phyloP scores from a whole-genome alignment of 1,140 invertebrate genomes.

The Megalonaias nervosa region DNA sequence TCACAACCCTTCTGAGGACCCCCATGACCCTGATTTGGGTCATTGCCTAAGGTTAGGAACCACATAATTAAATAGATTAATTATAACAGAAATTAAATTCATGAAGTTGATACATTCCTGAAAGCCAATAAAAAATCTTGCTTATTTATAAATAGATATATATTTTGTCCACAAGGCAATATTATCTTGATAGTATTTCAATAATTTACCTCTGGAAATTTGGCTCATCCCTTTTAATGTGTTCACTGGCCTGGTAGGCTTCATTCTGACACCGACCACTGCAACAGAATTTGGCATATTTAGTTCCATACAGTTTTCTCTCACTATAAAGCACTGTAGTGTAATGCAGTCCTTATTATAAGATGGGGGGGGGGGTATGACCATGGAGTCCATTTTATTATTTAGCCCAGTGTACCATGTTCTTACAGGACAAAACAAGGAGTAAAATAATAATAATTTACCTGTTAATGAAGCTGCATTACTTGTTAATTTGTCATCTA shows the following conservation, averaged over 20 bases:
- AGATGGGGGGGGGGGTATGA: not conserved
- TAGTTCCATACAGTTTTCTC: not conserved
- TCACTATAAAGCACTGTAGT: not conserved
- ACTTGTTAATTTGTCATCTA: no score
- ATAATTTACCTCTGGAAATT: conserved; percentile 52
- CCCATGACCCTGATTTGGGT: no score
- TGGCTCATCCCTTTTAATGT: conserved; percentile 62
- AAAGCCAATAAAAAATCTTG: no score
- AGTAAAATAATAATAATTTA: not conserved
- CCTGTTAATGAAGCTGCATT: no score
- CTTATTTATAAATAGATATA: no score
- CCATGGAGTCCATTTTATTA: conserved; percentile 3
- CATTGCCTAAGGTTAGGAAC: no score
- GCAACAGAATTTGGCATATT: conserved; percentile 18
- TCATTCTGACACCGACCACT: conserved; percentile 67
- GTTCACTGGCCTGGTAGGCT: conserved; percentile 61
- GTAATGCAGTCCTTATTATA: not conserved
- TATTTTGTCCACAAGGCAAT: no score
- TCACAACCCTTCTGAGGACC: no score
- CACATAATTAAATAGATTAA: no score
- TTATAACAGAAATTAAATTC: no score
- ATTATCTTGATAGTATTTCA: no score
- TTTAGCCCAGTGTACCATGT: not conserved
- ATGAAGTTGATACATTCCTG: no score
- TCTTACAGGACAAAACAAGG: not conserved